A percentile compares a stretch with the other conserved stretches of the same genome.
phyloP scores from a whole-genome alignment of 2,888 invertebrate species.

The Caenorhabditis sp. region DNA sequence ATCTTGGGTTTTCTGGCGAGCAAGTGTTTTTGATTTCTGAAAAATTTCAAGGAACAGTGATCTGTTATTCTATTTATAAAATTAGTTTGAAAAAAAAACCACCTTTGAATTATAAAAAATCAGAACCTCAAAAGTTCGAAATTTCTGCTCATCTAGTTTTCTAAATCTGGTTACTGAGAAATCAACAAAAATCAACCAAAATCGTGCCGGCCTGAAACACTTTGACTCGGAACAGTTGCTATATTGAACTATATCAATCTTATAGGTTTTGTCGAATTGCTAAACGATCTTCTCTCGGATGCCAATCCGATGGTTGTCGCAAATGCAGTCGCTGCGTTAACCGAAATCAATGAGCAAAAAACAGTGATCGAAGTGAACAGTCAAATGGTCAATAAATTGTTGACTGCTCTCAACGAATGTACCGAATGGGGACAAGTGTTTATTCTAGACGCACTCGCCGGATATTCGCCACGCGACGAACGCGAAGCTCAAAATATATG shows the following conservation, averaged over 20 bases:
- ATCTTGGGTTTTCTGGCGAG: background rate
- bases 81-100: too few species aligned
- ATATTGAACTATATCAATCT: too few species aligned
- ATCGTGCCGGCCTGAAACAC: too few species aligned
- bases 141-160: too few species aligned
- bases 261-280: conserved; percentile 84
- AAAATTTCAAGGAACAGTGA: background rate
- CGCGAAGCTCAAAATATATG: conserved; percentile 87
- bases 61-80: too few species aligned
- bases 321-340: conserved; percentile 96
- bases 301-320: conserved; percentile 99
- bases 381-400: conserved; percentile 93
- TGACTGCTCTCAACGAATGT: conserved; percentile 97
- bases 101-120: too few species aligned
- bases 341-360: conserved; percentile 96
- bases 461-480: conserved; percentile 94
- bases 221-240: too few species aligned
- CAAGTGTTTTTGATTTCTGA: conserved; percentile 3
- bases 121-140: too few species aligned
- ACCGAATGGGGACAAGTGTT: conserved; percentile 82
- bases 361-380: conserved; percentile 94
- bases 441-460: conserved; percentile 94
- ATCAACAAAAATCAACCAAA: too few species aligned
- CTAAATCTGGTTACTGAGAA: too few species aligned
- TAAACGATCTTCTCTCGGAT: conserved; percentile 94